Base-by-base conservation (phyloP, 1,140 invertebrate species). In the Habropoda laboriosa region DNA sequence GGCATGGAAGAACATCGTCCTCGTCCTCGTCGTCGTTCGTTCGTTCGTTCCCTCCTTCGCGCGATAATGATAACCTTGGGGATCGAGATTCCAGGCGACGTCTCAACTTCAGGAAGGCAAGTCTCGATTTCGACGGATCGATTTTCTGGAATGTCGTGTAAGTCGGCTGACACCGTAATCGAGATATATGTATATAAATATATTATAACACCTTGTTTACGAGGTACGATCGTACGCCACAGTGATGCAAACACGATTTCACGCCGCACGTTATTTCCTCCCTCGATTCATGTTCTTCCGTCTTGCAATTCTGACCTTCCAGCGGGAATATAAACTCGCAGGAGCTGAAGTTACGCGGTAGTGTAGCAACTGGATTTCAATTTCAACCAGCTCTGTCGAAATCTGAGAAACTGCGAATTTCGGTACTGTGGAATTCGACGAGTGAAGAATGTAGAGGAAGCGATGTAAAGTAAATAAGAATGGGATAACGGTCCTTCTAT, bases 141-240 rank as follows among this genome's bases (percentile, higher is more conserved):
- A 71, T 53, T 61, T 78, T 78, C 67, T 60, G 55, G 8, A 32
- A 71, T 49, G 45, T 7, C 55, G 24, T 47, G 24, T 40, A 42
- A 71, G 18, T 47, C 74, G 58, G 32, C 27, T n/a, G 38, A 66
- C 49, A 53, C 38, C 49, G 66, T 60, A 32, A 78, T 78, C 53
- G 55, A 78, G 60, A 35, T 35, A 24, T 3, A 30, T 58, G 21
- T 6, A 24, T 6, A 21, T 24, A n/a, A 21, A 12, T 24, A 38
- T 61, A 49, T 68, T 60, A 38, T 60, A 78, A 60, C 66, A 60
- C n/a, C 75, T 60, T 78, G 53, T 78, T 78, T 78, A 71, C 66
- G 24, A 21, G 24, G 16, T 1, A 5, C 38, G n/a, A 35, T 61
- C 71, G 30, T 58, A 32, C 27, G 30, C 18, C 12, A 4, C 16